Conservation (phyloP, 2,888 invertebrate genomes). For the Caenorhabditis sp. region DNA sequence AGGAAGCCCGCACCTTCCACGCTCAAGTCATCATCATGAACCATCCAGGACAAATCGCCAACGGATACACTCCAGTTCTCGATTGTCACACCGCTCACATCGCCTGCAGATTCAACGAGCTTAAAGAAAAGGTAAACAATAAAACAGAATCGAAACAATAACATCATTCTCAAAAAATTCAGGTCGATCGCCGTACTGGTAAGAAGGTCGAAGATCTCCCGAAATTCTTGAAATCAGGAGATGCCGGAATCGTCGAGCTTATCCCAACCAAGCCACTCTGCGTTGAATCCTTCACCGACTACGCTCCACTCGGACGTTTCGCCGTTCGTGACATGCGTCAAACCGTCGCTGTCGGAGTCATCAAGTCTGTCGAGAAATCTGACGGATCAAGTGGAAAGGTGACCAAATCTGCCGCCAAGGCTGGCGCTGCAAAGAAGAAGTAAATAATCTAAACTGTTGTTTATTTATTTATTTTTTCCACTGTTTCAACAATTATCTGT, state of each 20-base stretch:
- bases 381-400: slow-evolving; percentile 81
- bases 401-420: slow-evolving; percentile 99
- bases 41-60: slow-evolving; percentile 98
- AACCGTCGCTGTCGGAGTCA: slow-evolving; percentile 82
- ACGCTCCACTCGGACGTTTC: slow-evolving; percentile 94
- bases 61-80: slow-evolving; percentile 97
- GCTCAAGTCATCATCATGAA: slow-evolving; percentile 99
- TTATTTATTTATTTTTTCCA: background rate
- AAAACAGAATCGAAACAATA: background rate
- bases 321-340: slow-evolving; percentile 98
- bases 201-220: slow-evolving; percentile 74
- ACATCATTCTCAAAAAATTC: slow-evolving; percentile 73
- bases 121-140: slow-evolving; percentile 87
- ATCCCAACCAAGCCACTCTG: slow-evolving; percentile 95
- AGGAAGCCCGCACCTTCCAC: slow-evolving; percentile 89
- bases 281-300: slow-evolving; percentile 96
- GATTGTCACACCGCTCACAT: slow-evolving; percentile 99
- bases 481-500: slow-evolving; percentile 15
- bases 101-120: slow-evolving; percentile 98
- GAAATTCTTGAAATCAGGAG: slow-evolving; percentile 89
- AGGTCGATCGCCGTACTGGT: slow-evolving; percentile 91
- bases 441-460: slow-evolving; percentile 10
- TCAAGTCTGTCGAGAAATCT: slow-evolving; percentile 83
- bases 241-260: slow-evolving; percentile 92
- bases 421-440: slow-evolving; percentile 72